A percentile compares a stretch with the other conserved stretches of the same genome.
Conservation (phyloP, 2,888 invertebrate genomes). For the Anagyrus pseudococci region DNA sequence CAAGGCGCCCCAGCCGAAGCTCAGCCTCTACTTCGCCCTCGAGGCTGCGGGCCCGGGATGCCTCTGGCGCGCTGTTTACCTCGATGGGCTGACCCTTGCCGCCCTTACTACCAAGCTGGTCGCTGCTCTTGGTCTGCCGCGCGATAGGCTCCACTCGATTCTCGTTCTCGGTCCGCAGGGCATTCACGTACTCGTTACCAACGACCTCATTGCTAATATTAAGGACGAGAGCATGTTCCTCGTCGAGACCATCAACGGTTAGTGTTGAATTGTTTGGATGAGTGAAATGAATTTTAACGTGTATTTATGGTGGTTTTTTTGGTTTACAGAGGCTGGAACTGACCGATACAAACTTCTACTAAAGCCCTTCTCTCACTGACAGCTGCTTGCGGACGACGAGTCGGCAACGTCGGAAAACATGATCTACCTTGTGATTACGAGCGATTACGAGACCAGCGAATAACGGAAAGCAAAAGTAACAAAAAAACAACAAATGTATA, state of each 20-base stretch:
- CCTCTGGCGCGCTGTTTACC: conserved; percentile 82
- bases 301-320: background rate
- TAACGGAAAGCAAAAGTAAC: too few species aligned
- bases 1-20: conserved; percentile 76
- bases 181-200: conserved; percentile 82
- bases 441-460: too few species aligned
- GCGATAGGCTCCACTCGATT: conserved; percentile 62
- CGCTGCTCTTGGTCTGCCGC: conserved; percentile 54
- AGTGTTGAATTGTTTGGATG: background rate
- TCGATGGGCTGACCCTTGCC: conserved; percentile 61
- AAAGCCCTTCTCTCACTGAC: conserved; percentile 49
- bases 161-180: conserved; percentile 84
- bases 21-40: conserved; percentile 83
- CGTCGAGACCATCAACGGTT: conserved; percentile 67
- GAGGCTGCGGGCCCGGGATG: conserved; percentile 64
- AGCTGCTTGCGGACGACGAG: background rate
- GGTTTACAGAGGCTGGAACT: conserved; percentile 49
- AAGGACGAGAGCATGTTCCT: conserved; percentile 79
- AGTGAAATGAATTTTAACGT: background rate
- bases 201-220: conserved; percentile 84
- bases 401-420: too few species aligned
- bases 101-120: conserved; percentile 56
- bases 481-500: too few species aligned
- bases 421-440: too few species aligned
- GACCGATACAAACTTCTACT: conserved; percentile 56